Conservation (phyloP, 2,888 invertebrate species). For the Trypoxylon attenuatum region DNA sequence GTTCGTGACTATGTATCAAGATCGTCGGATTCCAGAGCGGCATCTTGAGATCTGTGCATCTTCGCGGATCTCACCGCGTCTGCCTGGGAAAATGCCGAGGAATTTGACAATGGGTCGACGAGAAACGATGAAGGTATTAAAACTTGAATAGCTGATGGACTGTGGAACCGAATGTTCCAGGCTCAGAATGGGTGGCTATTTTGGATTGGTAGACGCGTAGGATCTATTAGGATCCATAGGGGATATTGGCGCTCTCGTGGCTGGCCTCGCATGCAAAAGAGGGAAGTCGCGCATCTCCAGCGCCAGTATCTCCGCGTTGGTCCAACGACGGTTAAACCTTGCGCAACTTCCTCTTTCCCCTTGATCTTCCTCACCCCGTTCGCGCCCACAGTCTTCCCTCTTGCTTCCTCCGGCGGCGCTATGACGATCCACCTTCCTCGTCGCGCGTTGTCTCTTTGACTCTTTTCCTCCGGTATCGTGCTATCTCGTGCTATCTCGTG, state of each 20-base stretch:
- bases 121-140: too few relatives aligned
- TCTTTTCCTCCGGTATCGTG: neutral
- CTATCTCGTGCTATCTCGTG: neutral
- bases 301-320: slow-evolving; percentile 26
- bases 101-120: too few relatives aligned
- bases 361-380: slow-evolving; percentile 26
- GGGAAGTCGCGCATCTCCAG: too few relatives aligned
- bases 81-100: too few relatives aligned
- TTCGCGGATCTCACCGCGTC: too few relatives aligned
- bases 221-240: neutral
- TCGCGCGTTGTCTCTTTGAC: neutral
- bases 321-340: slow-evolving; percentile 57
- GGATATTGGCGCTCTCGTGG: neutral
- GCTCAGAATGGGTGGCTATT: too few relatives aligned
- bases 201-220: too few relatives aligned
- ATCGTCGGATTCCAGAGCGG: too few relatives aligned
- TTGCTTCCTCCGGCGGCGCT: slow-evolving; percentile 15
- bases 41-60: too few relatives aligned
- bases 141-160: too few relatives aligned
- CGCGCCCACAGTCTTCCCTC: slow-evolving; percentile 15
- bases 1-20: neutral
- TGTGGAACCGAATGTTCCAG: too few relatives aligned
- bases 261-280: too few relatives aligned
- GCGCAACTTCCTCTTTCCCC: slow-evolving; percentile 60
- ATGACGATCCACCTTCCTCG: slow-evolving; percentile 11